Conservation (phyloP, 2,888 invertebrate genomes). For the Rapana venosa region DNA sequence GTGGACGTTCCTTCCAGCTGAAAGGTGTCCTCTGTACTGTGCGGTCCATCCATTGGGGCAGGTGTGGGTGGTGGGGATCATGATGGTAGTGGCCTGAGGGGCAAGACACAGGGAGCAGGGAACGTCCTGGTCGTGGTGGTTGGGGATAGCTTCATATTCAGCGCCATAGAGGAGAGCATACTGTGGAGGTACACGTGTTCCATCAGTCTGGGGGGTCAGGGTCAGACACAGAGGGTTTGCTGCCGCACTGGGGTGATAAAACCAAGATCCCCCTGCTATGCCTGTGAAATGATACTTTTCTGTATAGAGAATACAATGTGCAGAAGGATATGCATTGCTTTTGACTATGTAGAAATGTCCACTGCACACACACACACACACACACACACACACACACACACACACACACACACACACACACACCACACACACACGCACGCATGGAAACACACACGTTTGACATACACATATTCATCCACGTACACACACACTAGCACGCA, state of each 20-base stretch:
- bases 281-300: background rate
- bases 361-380: background rate
- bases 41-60: conserved; percentile 30
- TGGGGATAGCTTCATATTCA: conserved; percentile 2
- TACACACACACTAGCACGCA: too few species aligned
- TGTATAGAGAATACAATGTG: background rate
- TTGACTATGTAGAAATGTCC: background rate
- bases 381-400: background rate
- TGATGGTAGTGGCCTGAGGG: conserved; percentile 38
- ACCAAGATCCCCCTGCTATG: conserved; percentile 19
- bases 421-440: too few species aligned
- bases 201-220: background rate
- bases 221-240: conserved; percentile 33
- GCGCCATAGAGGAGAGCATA: conserved; percentile 12
- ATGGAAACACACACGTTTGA: too few species aligned
- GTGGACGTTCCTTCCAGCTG: background rate
- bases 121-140: conserved; percentile 26
- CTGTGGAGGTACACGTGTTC: background rate
- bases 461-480: too few species aligned
- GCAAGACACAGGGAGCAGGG: conserved; percentile 37
- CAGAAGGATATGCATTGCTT: too few species aligned
- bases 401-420: too few species aligned
- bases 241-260: background rate
- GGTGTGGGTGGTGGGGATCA: conserved; percentile 32
- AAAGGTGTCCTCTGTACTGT: conserved; percentile 32